These are phyloP conservation scores for Aleiodes leptofemur DNA, from an alignment of 2,888 invertebrate species.

Conservation along the genomic window DNA sequence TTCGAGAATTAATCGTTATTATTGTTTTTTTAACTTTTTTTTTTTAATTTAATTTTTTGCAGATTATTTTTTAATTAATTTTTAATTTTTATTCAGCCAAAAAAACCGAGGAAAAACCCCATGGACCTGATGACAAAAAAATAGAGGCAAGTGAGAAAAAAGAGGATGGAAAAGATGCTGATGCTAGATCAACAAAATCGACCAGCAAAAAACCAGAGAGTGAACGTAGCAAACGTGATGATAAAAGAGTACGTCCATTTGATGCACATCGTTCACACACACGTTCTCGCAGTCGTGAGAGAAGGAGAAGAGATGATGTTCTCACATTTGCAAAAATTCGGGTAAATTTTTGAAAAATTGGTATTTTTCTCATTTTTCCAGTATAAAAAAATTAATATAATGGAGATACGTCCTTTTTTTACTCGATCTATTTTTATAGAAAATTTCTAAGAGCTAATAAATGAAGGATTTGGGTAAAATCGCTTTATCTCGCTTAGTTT, in stretches of 20 bases:
- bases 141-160: constrained; percentile 74
- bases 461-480: too few relatives aligned
- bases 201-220: constrained; percentile 74
- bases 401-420: too few relatives aligned
- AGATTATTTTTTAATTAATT: constrained; percentile 5
- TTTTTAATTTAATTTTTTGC: too few relatives aligned
- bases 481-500: too few relatives aligned
- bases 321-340: constrained; percentile 89
- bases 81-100: constrained; percentile 57
- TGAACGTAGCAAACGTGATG: constrained; percentile 70
- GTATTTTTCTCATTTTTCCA: too few relatives aligned
- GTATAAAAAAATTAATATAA: too few relatives aligned
- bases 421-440: too few relatives aligned
- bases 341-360: too few relatives aligned
- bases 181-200: constrained; percentile 77
- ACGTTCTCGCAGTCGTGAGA: constrained; percentile 73
- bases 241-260: constrained; percentile 72
- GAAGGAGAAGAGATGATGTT: constrained; percentile 80
- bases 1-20: too few relatives aligned
- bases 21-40: constrained; percentile 1
- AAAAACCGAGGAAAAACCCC: constrained; percentile 67
- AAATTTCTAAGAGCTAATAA: too few relatives aligned
- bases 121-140: constrained; percentile 75
- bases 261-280: constrained; percentile 69
- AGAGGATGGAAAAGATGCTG: constrained; percentile 69